Base-by-base conservation (phyloP, 2,888 invertebrate species). In the Lycocerus yunnanus region DNA sequence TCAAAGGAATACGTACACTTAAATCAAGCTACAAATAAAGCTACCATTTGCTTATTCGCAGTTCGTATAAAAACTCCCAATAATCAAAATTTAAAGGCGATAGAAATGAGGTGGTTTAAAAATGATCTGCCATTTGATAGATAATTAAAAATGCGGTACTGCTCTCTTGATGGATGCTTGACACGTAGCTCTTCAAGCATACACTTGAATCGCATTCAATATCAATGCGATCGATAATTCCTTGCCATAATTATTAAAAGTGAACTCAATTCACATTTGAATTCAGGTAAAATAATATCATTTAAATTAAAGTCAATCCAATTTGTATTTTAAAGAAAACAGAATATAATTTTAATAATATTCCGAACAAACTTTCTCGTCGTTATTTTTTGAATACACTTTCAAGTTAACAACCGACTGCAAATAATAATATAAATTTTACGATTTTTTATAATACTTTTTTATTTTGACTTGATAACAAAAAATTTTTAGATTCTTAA, bases 1-100 rank as follows among this genome's bases (percentile, higher is more conserved):
- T 69, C 67, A 79, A 79, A 79, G 72, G 74, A 75, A 78, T 79
- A 72, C 43, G 43, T n/a, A 43, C 43, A n/a, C 74, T 71, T 75
- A 80, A 78, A 80, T 78, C 74, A 71, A 59, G 21, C 16, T 43
- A 67, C 67, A 11, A 58, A 24, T 24, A 10, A 58, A 16, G 15
- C 16, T 15, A 24, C 15, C 16, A 11, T 16, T 60, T 16, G 15
- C 60, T 60, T 15, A 8, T 63, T 63, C 15, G 18, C 6, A 63
- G 8, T 18, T 18, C 2, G 11, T 11, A 18, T 15, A 63, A 14
- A 18, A 18, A 15, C 1, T 59, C 11, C 13, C 15, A 63, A 63
- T 18, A 6, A 63, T 18, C 20, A 63, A 63, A 63, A 6, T 43
- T 43, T 43, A n/a, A n/a, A n/a, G 1, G 9, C 9, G n/a, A 13